Base-by-base conservation (phyloP, 2,797 vertebrate species). In the Euthynnus affinis region DNA sequence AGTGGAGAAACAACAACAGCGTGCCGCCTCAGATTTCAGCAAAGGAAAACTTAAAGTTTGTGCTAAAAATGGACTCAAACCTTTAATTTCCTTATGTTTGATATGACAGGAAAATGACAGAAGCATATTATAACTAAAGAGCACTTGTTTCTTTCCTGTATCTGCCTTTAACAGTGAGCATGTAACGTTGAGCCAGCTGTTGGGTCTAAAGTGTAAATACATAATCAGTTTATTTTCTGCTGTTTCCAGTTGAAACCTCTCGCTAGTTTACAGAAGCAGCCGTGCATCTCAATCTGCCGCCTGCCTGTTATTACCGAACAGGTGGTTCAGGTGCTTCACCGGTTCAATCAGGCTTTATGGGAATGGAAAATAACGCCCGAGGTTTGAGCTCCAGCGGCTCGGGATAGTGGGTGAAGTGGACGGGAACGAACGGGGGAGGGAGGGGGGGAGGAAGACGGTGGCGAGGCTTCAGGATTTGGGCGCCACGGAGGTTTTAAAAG, bases 241-340 rank as follows among this genome's bases (percentile, higher is more conserved):
- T 51, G 46, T 78, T 78, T 78, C 44, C 55, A n/a, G 48, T 3
- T 59, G 8, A 46, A 27, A 10, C 60, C 60, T 80, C 25, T 51
- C 62, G 71, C 79, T 76, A 78, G 64, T 70, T 59, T 68, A 67
- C 74, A 71, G 74, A 63, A 27, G 51, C 71, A 82, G 73, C 51
- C 64, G 23, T 61, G 67, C 75, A 62, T 82, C 60, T 55, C 56
- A 59, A 82, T 81, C 71, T 57, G 34, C 75, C 52, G 76, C 70
- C 63, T 63, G 34, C 51, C 74, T 63, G 52, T 71, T 57, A 64
- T 63, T 63, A 63, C 58, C 10, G 40, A 71, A 78, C 84, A 78
- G 80, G 65, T 76, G 69, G 32, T 44, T 86, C 74, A 78, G 74
- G 87, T 75, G 46, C 65, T 25, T 62, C 65, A 3, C 67, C 64